Evolutionary conservation across 1,140 invertebrate genomes (phyloP).

Genomic region (Dermatophagoides farinae): DNA sequence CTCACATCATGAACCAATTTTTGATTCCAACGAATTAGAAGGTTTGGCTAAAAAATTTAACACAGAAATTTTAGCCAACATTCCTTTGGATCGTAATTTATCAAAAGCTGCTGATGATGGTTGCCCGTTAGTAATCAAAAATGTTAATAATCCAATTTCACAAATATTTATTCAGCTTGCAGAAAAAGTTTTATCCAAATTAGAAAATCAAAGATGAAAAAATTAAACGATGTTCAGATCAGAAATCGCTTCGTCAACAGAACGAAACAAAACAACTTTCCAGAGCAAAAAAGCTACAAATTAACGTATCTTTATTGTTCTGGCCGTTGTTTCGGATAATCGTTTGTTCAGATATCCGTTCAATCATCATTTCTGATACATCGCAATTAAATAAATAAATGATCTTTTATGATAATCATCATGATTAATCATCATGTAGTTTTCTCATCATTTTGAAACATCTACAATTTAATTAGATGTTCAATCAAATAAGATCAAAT

Average conservation of each 20-base stretch:
- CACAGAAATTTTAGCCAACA: slow-evolving; percentile 14
- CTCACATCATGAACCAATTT: slow-evolving; percentile 23
- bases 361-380: slow-evolving; percentile 3
- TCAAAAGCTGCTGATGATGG: not conserved
- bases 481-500: slow-evolving; percentile 9
- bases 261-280: not conserved
- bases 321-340: not conserved
- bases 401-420: not conserved
- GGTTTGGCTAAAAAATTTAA: slow-evolving; percentile 20
- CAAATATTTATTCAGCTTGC: not conserved
- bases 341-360: slow-evolving; percentile 6
- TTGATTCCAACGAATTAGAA: slow-evolving; percentile 20
- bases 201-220: not conserved
- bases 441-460: slow-evolving; percentile 5
- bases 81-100: not conserved
- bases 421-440: not conserved
- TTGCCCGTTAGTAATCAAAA: not conserved
- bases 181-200: not conserved
- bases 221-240: not conserved
- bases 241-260: slow-evolving; percentile 10
- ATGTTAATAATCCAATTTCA: not conserved
- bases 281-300: no score
- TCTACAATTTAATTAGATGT: not conserved
- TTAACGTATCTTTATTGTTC: no score
- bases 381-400: not conserved